Conservation (phyloP, 1,140 invertebrate species). For the Pissodes strobi region DNA sequence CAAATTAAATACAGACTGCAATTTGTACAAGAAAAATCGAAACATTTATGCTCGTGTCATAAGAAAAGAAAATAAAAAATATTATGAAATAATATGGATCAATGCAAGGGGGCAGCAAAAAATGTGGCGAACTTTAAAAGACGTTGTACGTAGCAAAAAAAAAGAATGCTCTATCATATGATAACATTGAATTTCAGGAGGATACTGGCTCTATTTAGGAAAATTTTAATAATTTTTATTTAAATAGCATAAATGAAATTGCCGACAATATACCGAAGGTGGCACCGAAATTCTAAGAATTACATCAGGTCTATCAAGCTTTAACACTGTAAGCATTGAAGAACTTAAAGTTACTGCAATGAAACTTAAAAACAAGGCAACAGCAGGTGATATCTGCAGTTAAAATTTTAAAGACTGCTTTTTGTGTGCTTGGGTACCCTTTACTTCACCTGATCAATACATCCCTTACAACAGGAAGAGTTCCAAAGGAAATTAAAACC, state of each 20-base stretch:
- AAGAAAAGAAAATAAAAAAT: constrained; percentile 20
- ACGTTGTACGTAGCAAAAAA: background rate
- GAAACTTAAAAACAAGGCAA: constrained; percentile 8
- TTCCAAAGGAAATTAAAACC: constrained; percentile 15
- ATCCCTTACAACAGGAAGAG: constrained; percentile 12
- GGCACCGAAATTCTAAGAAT: background rate
- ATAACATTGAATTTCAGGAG: constrained; percentile 1
- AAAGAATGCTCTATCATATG: background rate
- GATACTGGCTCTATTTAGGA: background rate
- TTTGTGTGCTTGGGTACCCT: constrained; percentile 20
- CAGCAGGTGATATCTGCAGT: constrained; percentile 4
- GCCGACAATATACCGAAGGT: constrained; percentile 3
- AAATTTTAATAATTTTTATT: constrained; percentile 13
- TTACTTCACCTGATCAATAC: constrained; percentile 20
- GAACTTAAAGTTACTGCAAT: constrained; percentile 2
- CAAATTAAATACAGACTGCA: background rate
- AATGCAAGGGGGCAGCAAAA: constrained; percentile 9
- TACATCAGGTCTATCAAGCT: background rate
- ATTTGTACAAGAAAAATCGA: constrained; percentile 18
- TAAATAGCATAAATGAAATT: constrained; percentile 10
- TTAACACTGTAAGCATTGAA: background rate
- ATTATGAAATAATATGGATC: constrained; percentile 18
- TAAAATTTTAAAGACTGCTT: constrained; percentile 2
- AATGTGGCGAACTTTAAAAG: constrained; percentile 23
- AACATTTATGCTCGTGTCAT: constrained; percentile 7